Evolutionary conservation across 2,113 vertebrate genomes (phyloP).

Genomic region (Isurus oxyrinchus): DNA sequence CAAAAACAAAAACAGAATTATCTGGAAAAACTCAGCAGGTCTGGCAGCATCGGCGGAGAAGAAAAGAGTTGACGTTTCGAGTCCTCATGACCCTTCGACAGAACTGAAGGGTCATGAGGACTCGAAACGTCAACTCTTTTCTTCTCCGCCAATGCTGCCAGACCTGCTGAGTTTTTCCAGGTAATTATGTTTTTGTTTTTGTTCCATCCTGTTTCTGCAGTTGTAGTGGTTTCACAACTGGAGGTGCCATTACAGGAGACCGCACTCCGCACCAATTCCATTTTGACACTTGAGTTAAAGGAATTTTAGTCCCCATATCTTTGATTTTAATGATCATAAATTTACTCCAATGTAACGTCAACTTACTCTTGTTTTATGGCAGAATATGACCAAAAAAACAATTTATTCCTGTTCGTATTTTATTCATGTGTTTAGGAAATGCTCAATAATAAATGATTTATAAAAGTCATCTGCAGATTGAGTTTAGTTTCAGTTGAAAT

Average conservation of each 20-base stretch:
- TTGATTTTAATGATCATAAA: not conserved
- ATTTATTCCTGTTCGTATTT: slow-evolving; percentile 34
- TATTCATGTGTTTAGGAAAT: slow-evolving; percentile 35
- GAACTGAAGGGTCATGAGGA: too few species aligned
- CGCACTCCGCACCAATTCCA: not conserved
- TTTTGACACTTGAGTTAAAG: not conserved
- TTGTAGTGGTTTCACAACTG: not conserved
- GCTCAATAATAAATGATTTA: slow-evolving; percentile 22
- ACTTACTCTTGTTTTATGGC: not conserved
- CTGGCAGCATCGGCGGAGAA: too few species aligned
- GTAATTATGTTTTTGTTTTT: too few species aligned
- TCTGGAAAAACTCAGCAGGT: too few species aligned
- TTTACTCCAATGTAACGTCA: not conserved
- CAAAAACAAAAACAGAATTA: too few species aligned
- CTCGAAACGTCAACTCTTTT: too few species aligned
- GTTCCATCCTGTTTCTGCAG: not conserved
- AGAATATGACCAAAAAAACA: not conserved
- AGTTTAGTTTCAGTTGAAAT: slow-evolving; percentile 30
- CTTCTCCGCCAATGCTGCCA: too few species aligned
- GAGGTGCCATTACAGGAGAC: not conserved
- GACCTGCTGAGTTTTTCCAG: too few species aligned
- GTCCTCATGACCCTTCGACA: too few species aligned
- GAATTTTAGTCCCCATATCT: not conserved
- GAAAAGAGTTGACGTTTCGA: too few species aligned
- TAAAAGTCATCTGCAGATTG: slow-evolving; percentile 22